A percentile compares a stretch with the other conserved stretches of the same genome.
phyloP scores from a whole-genome alignment of 2,888 invertebrate genomes.

The Holacanthella duospinosa region DNA sequence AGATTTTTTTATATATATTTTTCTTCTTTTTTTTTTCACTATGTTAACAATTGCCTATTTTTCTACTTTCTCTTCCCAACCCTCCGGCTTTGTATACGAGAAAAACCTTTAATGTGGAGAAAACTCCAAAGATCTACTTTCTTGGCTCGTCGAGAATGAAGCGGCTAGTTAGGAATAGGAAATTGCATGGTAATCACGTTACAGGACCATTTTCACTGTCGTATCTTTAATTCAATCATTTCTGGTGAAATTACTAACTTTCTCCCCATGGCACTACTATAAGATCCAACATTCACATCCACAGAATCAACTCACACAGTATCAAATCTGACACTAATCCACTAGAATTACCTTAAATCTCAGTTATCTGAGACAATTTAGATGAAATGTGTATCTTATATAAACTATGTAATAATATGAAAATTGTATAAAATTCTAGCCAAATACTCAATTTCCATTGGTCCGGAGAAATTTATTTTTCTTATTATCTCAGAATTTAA shows the following conservation, averaged over 20 bases:
- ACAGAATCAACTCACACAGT: not conserved
- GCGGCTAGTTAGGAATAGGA: conserved; percentile 17
- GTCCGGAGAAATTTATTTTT: no score
- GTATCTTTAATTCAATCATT: conserved; percentile 38
- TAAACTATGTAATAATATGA: no score
- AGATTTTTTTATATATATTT: conserved; percentile 13
- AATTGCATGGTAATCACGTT: conserved; percentile 38
- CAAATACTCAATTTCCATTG: no score
- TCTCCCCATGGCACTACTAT: not conserved
- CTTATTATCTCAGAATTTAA: no score
- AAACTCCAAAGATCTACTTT: not conserved
- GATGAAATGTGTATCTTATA: not conserved
- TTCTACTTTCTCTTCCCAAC: conserved; percentile 6
- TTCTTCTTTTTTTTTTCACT: not conserved
- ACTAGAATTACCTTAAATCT: not conserved
- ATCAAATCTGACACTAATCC: not conserved
- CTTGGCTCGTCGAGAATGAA: not conserved
- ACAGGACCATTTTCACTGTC: conserved; percentile 37
- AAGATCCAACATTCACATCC: no score
- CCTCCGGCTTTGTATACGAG: not conserved
- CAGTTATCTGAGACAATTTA: not conserved
- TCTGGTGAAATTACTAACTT: conserved; percentile 13
- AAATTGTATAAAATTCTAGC: no score
- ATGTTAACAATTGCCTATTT: not conserved
- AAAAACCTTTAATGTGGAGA: not conserved